Percentiles rank a stretch among this genome's conserved stretches.
Conservation (phyloP, 1,140 invertebrate genomes). For the Atopsyche davidsoni region DNA sequence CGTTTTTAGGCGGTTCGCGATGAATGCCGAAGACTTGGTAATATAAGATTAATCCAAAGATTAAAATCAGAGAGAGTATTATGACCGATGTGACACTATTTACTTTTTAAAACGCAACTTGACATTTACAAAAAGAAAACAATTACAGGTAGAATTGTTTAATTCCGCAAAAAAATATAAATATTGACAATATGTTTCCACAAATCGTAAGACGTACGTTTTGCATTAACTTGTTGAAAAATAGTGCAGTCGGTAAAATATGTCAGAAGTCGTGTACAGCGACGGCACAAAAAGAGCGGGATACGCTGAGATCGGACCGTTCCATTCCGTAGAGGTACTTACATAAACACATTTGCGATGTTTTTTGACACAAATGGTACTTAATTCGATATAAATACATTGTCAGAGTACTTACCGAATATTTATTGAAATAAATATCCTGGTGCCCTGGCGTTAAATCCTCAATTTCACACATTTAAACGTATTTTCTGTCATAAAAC, state of each 20-base stretch:
- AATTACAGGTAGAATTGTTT: too few relatives aligned
- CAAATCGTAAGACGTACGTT: too few relatives aligned
- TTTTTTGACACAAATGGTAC: conserved; percentile 17
- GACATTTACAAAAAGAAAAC: too few relatives aligned
- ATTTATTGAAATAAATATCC: conserved; percentile 51
- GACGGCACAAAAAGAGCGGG: conserved; percentile 41
- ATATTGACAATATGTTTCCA: too few relatives aligned
- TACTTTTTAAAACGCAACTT: too few relatives aligned
- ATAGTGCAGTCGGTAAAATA: conserved; percentile 3
- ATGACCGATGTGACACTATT: too few relatives aligned
- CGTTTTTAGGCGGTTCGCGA: too few relatives aligned
- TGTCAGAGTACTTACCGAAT: conserved; percentile 42
- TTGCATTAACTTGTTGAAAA: too few relatives aligned
- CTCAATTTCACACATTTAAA: conserved; percentile 50
- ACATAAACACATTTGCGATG: conserved; percentile 14
- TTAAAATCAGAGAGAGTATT: too few relatives aligned
- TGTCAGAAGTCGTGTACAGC: background rate
- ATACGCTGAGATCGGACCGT: conserved; percentile 41
- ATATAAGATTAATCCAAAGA: too few relatives aligned
- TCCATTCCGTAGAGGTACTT: conserved; percentile 34
- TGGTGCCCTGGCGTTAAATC: conserved; percentile 47
- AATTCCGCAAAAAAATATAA: too few relatives aligned
- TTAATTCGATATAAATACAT: conserved; percentile 3
- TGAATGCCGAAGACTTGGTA: too few relatives aligned
- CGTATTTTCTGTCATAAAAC: conserved; percentile 46